Conservation (phyloP, 2,797 vertebrate species). For the Phalanger gymnotis region DNA sequence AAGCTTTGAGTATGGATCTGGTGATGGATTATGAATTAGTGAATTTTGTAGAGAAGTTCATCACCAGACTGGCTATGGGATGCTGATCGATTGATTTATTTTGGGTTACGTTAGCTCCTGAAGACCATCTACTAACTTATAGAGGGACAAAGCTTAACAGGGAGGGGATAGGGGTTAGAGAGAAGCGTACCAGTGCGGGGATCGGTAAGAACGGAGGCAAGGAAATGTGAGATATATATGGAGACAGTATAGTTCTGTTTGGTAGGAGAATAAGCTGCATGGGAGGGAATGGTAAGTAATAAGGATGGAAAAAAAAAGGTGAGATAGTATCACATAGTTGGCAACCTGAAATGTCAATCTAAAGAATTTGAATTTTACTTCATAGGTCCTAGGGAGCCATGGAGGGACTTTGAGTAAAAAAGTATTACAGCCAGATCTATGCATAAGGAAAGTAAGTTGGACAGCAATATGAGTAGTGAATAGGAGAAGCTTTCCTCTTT, state of each 20-base stretch:
- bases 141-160: not conserved
- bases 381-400: not conserved
- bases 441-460: not conserved
- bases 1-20: not conserved
- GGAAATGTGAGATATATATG: not conserved
- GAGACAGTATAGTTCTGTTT: not conserved
- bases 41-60: not conserved
- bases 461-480: not conserved
- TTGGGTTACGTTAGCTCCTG: not conserved
- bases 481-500: not conserved
- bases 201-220: not conserved
- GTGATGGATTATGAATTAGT: not conserved
- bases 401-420: not conserved
- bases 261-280: not conserved
- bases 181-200: not conserved
- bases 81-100: not conserved
- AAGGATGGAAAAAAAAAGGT: not conserved
- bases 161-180: not conserved
- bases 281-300: not conserved
- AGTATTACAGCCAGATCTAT: not conserved
- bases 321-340: not conserved
- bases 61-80: not conserved
- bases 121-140: not conserved
- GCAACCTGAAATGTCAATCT: not conserved
- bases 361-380: not conserved